A percentile compares a stretch with the other conserved stretches of the same genome.
phyloP scores from a whole-genome alignment of 2,113 vertebrate genomes.

The Aphelocoma coerulescens region DNA sequence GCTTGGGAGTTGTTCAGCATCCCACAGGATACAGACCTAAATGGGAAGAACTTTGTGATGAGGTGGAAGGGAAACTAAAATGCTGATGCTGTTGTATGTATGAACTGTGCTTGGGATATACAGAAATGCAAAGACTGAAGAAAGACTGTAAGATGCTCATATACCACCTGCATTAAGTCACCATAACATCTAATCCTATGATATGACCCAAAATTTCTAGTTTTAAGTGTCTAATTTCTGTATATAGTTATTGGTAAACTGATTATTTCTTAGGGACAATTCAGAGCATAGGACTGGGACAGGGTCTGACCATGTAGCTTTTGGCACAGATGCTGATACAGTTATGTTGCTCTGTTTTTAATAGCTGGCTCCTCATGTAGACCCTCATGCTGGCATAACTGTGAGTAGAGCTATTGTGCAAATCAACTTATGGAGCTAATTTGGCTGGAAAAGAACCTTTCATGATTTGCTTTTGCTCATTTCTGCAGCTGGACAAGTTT shows the following conservation, averaged over 20 bases:
- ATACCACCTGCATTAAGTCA: not conserved
- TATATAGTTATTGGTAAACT: not conserved
- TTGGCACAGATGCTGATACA: not conserved
- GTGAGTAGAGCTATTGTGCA: not conserved
- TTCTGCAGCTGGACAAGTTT: not conserved
- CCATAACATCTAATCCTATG: not conserved
- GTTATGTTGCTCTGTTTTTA: not conserved
- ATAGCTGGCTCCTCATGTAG: not conserved
- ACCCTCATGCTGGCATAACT: not conserved
- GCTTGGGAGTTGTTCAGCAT: not conserved
- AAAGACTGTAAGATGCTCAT: not conserved
- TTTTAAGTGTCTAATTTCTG: not conserved
- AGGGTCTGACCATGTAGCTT: not conserved
- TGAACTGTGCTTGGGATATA: rapidly evolving
- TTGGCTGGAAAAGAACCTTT: not conserved
- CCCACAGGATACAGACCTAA: not conserved
- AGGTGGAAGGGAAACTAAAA: not conserved
- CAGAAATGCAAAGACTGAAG: not conserved
- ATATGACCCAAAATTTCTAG: not conserved
- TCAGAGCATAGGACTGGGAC: not conserved
- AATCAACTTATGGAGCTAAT: not conserved
- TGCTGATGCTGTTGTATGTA: not conserved
- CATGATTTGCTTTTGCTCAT: not conserved
- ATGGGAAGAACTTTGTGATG: not conserved
- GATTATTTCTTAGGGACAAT: not conserved